Conservation (phyloP, 2,113 vertebrate genomes). For the Phyllostomus hastatus region DNA sequence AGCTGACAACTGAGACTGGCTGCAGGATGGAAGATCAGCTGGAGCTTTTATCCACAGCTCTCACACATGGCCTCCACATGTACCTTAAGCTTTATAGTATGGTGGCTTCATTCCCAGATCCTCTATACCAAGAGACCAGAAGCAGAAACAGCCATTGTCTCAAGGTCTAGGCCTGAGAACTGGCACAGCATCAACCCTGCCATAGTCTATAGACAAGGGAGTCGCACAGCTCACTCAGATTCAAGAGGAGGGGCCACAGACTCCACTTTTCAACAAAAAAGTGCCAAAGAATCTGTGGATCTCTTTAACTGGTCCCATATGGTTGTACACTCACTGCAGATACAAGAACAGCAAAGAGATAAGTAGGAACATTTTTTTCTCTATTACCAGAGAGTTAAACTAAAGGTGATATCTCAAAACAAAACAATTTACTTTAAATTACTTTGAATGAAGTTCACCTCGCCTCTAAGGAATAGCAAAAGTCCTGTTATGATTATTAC, state of each 20-base stretch:
- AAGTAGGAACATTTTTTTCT: not conserved
- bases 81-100: not conserved
- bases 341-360: not conserved
- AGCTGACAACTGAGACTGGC: not conserved
- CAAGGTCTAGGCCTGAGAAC: not conserved
- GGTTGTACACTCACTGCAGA: not conserved
- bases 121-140: not conserved
- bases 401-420: slow-evolving; percentile 50
- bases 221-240: not conserved
- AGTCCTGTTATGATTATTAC: slow-evolving; percentile 28
- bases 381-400: slow-evolving; percentile 31
- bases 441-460: slow-evolving; percentile 40
- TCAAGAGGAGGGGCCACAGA: not conserved
- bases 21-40: not conserved
- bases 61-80: not conserved
- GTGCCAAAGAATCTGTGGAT: not conserved
- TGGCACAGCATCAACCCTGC: not conserved
- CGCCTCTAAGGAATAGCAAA: slow-evolving; percentile 29
- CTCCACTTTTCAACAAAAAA: not conserved
- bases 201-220: not conserved
- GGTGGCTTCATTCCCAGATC: not conserved
- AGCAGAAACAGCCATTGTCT: not conserved
- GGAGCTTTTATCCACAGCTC: not conserved
- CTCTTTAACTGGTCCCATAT: not conserved
- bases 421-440: slow-evolving; percentile 58